These are phyloP conservation scores for Ivindomyrus marchei DNA, from an alignment of 2,113 vertebrate genomes.

Conservation along the genomic window DNA sequence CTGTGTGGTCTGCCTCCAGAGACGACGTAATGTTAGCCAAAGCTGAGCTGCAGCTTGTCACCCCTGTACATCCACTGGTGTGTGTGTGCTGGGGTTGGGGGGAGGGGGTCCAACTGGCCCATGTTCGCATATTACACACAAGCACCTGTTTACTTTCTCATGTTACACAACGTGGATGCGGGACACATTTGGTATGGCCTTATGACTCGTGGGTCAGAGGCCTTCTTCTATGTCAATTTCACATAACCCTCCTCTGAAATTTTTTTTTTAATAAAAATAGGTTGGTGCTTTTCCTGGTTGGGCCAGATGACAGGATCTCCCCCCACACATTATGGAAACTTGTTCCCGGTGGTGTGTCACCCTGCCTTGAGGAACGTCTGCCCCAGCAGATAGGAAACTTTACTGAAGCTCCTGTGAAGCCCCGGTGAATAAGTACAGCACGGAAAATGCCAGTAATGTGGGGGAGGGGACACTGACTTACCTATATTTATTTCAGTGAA, in stretches of 20 bases:
- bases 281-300: not conserved
- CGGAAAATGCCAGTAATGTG: not conserved
- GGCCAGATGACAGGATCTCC: not conserved
- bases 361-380: not conserved
- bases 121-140: not conserved
- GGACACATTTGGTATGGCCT: not conserved
- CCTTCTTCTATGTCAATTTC: not conserved
- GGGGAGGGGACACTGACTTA: not conserved
- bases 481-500: not conserved
- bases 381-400: not conserved
- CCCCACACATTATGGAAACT: not conserved
- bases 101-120: not conserved
- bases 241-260: too few relatives aligned
- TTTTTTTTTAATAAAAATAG: not conserved
- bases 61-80: constrained; percentile 13
- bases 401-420: not conserved
- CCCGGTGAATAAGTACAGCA: not conserved
- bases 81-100: not conserved
- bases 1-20: constrained; percentile 51
- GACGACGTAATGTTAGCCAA: constrained; percentile 28
- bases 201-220: not conserved
- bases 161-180: not conserved
- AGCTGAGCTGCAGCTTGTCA: constrained; percentile 29
- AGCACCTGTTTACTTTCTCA: not conserved
- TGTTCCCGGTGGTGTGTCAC: not conserved